Evolutionary conservation across 2,113 vertebrate species (phyloP).

Genomic region (Ahaetulla prasina): DNA sequence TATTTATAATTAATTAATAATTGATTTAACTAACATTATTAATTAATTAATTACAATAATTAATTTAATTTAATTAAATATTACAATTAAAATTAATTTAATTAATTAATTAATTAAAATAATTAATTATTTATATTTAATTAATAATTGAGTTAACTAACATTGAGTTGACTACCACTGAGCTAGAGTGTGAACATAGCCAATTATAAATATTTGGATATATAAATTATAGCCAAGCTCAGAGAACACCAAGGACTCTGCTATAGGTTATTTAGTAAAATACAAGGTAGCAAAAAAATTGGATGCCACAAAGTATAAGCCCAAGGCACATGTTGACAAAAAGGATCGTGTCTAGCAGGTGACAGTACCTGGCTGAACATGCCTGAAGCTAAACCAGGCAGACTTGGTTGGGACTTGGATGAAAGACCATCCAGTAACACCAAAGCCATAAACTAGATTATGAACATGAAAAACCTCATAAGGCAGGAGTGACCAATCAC

Average conservation of each 20-base stretch:
- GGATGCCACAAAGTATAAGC: not conserved
- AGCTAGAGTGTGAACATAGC: not conserved
- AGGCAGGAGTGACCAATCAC: not conserved
- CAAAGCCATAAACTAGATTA: not conserved
- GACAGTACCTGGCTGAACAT: not conserved
- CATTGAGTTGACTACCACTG: too few species aligned
- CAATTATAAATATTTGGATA: not conserved
- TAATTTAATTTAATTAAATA: too few species aligned
- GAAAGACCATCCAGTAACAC: not conserved
- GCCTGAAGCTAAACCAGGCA: not conserved
- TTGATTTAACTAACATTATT: too few species aligned
- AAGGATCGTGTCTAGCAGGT: not conserved
- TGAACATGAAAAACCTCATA: not conserved
- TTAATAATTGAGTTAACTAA: too few species aligned
- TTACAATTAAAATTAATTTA: too few species aligned
- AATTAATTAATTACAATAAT: too few species aligned
- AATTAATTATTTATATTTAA: too few species aligned
- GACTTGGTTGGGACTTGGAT: not conserved
- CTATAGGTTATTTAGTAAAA: not conserved
- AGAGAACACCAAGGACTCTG: not conserved
- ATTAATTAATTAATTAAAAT: too few species aligned
- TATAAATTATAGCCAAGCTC: not conserved
- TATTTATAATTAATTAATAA: too few species aligned
- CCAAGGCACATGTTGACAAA: not conserved
- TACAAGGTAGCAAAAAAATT: not conserved